Conservation (phyloP, 1,140 invertebrate species). For the Geopemphigus sp. region DNA sequence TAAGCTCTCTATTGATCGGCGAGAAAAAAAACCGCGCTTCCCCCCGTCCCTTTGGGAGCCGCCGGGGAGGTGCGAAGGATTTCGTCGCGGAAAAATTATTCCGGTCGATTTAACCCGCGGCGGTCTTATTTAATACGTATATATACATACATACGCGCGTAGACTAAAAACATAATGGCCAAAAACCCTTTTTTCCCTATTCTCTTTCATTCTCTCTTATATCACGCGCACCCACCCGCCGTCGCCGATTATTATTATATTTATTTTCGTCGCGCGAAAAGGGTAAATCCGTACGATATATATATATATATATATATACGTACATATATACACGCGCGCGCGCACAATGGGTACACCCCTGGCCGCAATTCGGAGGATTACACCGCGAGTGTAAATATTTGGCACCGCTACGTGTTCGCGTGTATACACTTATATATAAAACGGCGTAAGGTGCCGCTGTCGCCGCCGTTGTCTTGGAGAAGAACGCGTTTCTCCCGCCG, state of each 20-base stretch:
- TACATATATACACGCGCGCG: neutral
- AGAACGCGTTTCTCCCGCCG: slow-evolving; percentile 22
- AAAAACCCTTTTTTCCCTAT: slow-evolving; percentile 20
- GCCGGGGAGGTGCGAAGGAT: slow-evolving; percentile 36
- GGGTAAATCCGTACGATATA: slow-evolving; percentile 37
- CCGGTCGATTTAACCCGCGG: slow-evolving; percentile 47
- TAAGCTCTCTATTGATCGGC: slow-evolving; percentile 41
- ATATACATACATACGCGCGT: too few relatives aligned
- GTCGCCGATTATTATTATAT: slow-evolving; percentile 24
- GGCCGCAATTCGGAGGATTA: slow-evolving; percentile 26
- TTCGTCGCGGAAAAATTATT: slow-evolving; percentile 39
- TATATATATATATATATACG: neutral
- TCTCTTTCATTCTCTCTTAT: slow-evolving; percentile 3
- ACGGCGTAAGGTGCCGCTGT: slow-evolving; percentile 26
- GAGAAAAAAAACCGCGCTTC: too few relatives aligned
- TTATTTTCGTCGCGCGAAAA: slow-evolving; percentile 34
- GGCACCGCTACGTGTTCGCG: neutral
- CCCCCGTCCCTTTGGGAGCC: too few relatives aligned
- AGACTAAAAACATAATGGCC: slow-evolving; percentile 25
- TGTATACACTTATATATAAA: too few relatives aligned
- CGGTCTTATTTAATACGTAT: neutral
- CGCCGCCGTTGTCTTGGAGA: slow-evolving; percentile 15
- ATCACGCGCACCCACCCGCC: slow-evolving; percentile 5
- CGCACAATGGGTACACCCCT: slow-evolving; percentile 25
- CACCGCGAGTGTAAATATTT: slow-evolving; percentile 46